These are phyloP conservation scores for Danio albolineatus DNA, from an alignment of 2,797 vertebrate genomes.

Conservation along the genomic window DNA sequence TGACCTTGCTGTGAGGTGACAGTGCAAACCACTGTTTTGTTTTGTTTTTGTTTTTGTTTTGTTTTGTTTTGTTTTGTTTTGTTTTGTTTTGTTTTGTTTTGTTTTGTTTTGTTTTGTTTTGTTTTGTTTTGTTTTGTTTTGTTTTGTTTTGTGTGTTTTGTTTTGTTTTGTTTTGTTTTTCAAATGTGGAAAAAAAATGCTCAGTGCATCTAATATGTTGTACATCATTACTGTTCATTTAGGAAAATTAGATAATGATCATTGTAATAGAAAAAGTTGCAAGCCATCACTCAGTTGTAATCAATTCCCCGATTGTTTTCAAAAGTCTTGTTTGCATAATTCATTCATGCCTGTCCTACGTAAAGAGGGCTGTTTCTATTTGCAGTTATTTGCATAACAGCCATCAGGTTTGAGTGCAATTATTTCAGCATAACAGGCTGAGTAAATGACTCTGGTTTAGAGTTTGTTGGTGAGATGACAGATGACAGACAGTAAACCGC, in stretches of 20 bases:
- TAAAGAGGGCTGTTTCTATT: constrained; percentile 34
- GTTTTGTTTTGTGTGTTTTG: not conserved
- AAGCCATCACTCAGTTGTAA: constrained; percentile 5
- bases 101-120: no score
- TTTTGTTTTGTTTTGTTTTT: not conserved
- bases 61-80: no score
- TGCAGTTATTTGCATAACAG: constrained; percentile 40
- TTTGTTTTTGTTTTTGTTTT: no score
- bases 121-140: no score
- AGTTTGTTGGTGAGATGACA: constrained; percentile 44
- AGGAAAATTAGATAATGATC: constrained; percentile 11
- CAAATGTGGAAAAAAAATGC: not conserved
- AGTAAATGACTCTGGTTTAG: constrained; percentile 53
- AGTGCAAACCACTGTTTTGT: no score
- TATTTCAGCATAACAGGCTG: constrained; percentile 48
- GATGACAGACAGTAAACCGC: constrained; percentile 46
- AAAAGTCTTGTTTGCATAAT: constrained; percentile 17
- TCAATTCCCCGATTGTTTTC: constrained; percentile 15
- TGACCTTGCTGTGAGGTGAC: no score
- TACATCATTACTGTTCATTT: not conserved
- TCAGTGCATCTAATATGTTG: not conserved
- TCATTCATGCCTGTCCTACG: constrained; percentile 26
- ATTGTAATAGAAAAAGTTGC: constrained; percentile 4
- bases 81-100: no score
- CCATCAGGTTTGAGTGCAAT: constrained; percentile 55